Percentiles rank a stretch among this genome's conserved stretches.
Evolutionary conservation across 2,113 vertebrate genomes (phyloP).

Genomic region (Oncorhynchus keta): DNA sequence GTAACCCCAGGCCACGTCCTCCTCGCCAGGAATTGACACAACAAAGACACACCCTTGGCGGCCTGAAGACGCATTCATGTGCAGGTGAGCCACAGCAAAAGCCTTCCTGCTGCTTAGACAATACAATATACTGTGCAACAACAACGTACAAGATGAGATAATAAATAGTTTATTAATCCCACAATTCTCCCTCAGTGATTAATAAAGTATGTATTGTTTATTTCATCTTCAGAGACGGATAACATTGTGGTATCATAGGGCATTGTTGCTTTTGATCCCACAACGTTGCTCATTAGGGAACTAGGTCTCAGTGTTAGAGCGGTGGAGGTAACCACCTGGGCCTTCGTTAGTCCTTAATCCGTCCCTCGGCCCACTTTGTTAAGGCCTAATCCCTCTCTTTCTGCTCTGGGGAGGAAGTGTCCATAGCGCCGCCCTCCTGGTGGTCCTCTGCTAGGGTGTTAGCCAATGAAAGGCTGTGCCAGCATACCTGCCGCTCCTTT

Average conservation of each 20-base stretch:
- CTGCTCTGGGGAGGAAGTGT: conserved; percentile 45
- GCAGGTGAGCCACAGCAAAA: conserved; percentile 46
- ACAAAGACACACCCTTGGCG: background rate
- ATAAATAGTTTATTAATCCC: too few species aligned
- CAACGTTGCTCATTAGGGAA: conserved; percentile 23
- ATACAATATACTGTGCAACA: background rate
- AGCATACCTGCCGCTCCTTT: conserved; percentile 56
- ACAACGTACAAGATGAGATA: background rate
- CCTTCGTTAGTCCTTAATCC: conserved; percentile 48
- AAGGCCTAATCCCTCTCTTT: conserved; percentile 41
- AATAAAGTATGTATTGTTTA: too few species aligned
- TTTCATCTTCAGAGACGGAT: background rate
- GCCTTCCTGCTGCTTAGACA: conserved; percentile 29
- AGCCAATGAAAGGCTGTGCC: conserved; percentile 31
- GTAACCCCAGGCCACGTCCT: conserved; percentile 34
- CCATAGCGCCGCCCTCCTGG: conserved; percentile 63
- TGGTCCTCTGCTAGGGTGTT: conserved; percentile 32
- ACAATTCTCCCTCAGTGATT: too few species aligned
- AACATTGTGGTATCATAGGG: background rate
- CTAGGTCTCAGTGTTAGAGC: conserved; percentile 10
- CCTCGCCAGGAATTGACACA: conserved; percentile 27
- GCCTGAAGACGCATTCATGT: conserved; percentile 20
- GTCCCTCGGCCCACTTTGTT: conserved; percentile 47
- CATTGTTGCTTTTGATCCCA: conserved; percentile 33
- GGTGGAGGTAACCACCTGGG: conserved; percentile 36